Conservation (phyloP, 2,797 vertebrate species). For the Notolabrus celidotus region DNA sequence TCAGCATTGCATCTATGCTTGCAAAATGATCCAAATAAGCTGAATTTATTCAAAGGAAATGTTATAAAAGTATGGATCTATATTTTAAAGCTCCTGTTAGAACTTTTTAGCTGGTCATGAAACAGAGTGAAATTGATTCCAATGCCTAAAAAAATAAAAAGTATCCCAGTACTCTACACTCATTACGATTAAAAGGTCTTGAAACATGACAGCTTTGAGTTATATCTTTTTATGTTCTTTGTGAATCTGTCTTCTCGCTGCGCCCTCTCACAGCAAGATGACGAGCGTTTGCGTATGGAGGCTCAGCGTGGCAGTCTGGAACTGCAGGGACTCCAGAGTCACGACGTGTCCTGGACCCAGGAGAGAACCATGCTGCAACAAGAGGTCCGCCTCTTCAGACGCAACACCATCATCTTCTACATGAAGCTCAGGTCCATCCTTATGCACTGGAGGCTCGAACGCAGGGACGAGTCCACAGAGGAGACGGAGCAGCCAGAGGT, state of each 20-base stretch:
- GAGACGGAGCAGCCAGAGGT: constrained; percentile 86
- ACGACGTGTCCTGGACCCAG: constrained; percentile 90
- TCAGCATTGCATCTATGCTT: no score
- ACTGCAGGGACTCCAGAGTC: constrained; percentile 91
- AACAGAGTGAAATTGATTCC: no score
- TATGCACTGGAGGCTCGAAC: constrained; percentile 91
- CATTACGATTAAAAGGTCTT: no score
- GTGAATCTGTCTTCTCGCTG: background rate
- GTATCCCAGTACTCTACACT: no score
- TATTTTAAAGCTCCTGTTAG: no score
- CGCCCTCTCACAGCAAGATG: constrained; percentile 79
- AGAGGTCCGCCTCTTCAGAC: constrained; percentile 92
- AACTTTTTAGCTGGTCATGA: no score
- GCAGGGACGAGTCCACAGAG: constrained; percentile 81
- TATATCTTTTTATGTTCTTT: no score
- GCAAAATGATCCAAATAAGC: no score
- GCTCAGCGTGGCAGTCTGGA: constrained; percentile 89
- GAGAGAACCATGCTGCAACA: constrained; percentile 91
- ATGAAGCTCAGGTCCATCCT: constrained; percentile 95
- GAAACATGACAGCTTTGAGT: no score
- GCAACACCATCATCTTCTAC: constrained; percentile 93
- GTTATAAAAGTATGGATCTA: no score
- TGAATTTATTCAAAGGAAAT: no score
- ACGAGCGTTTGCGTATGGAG: constrained; percentile 85
- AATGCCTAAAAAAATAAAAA: no score